Conservation (phyloP, 2,113 vertebrate species). For the Apteryx mantelli region DNA sequence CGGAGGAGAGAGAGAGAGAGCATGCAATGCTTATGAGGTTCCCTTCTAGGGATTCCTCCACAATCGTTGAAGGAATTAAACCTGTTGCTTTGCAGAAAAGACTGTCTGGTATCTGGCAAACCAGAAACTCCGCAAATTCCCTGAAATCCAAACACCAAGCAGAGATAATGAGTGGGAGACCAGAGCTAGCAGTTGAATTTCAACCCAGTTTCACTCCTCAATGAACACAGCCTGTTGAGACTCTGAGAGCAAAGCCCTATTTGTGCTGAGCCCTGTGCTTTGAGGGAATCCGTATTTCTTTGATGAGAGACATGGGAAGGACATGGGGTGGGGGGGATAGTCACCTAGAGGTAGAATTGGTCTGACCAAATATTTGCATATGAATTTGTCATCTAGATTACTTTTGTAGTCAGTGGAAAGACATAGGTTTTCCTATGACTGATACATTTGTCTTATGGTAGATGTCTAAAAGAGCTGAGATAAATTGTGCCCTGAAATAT, state of each 20-base stretch:
- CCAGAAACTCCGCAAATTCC: constrained; percentile 41
- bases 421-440: background rate
- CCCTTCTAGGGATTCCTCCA: background rate
- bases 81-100: background rate
- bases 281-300: background rate
- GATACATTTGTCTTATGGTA: background rate
- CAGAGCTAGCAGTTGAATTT: constrained; percentile 35
- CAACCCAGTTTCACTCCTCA: constrained; percentile 54
- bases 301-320: background rate
- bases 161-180: constrained; percentile 45
- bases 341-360: background rate
- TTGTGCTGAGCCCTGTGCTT: background rate
- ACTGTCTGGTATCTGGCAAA: constrained; percentile 19
- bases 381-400: background rate
- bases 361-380: background rate
- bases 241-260: background rate
- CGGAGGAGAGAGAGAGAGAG: background rate
- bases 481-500: background rate
- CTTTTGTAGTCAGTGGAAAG: background rate
- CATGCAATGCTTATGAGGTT: background rate
- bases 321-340: background rate
- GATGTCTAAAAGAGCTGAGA: background rate
- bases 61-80: background rate
- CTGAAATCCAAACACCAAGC: constrained; percentile 36
- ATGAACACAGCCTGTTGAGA: background rate